These are phyloP conservation scores for Caradrina kadenii DNA, from an alignment of 2,888 invertebrate species.

Conservation along the genomic window DNA sequence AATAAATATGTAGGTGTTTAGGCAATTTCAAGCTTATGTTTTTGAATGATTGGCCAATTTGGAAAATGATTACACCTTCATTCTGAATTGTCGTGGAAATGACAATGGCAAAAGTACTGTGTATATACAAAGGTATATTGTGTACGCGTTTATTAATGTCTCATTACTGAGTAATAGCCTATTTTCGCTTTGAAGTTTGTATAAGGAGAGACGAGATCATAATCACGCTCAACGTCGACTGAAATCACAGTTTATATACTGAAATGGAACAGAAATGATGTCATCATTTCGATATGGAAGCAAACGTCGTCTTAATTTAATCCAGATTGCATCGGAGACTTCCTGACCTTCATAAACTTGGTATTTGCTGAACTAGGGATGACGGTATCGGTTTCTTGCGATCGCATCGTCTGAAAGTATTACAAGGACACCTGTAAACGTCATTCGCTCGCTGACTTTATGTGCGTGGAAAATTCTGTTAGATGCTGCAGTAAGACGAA, in stretches of 20 bases:
- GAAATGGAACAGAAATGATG: slow-evolving; percentile 12
- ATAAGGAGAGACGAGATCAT: slow-evolving; percentile 28
- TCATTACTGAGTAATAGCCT: slow-evolving; percentile 45
- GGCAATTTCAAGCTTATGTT: not conserved
- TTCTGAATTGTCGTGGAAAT: slow-evolving; percentile 36
- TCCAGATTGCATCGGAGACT: slow-evolving; percentile 24
- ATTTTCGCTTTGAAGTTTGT: slow-evolving; percentile 54
- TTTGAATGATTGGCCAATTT: slow-evolving; percentile 28
- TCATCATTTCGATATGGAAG: slow-evolving; percentile 31
- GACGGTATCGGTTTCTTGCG: slow-evolving; percentile 36
- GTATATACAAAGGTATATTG: slow-evolving; percentile 21
- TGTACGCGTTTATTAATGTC: slow-evolving; percentile 41
- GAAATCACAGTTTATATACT: slow-evolving; percentile 19
- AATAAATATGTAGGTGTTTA: not conserved
- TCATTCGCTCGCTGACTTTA: slow-evolving; percentile 22
- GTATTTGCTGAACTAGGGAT: slow-evolving; percentile 30
- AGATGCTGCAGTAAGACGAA: not conserved
- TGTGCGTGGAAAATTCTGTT: slow-evolving; percentile 34
- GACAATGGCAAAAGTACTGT: slow-evolving; percentile 17
- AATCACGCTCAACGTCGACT: slow-evolving; percentile 43
- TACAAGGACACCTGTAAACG: slow-evolving; percentile 44
- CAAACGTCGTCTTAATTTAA: slow-evolving; percentile 32
- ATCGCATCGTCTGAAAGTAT: slow-evolving; percentile 43
- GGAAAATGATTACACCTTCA: slow-evolving; percentile 18
- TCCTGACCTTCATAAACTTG: slow-evolving; percentile 49